phyloP scores from a whole-genome alignment of 53 echinoderm and acorn worm species.

The Zoroaster sp. region DNA sequence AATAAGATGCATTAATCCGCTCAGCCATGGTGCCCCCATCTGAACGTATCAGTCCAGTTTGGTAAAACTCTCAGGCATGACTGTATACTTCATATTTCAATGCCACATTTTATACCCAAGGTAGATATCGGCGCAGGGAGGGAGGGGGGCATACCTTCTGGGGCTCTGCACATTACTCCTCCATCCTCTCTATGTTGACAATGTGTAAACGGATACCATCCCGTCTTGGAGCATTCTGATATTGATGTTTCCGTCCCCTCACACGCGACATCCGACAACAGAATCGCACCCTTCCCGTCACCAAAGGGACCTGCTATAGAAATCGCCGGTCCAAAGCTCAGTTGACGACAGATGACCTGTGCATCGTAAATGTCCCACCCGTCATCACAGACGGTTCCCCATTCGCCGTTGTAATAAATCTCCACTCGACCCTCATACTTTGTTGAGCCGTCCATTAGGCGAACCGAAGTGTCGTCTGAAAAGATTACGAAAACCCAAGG shows the following conservation, averaged over 20 bases:
- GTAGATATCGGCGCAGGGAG: not conserved
- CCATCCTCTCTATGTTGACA: constrained; percentile 25
- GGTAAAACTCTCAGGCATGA: too few species aligned
- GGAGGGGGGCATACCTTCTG: not conserved
- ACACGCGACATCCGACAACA: constrained; percentile 5
- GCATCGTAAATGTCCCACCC: constrained; percentile 20
- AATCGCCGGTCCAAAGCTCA: constrained; percentile 22
- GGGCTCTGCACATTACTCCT: not conserved
- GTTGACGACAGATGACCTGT: constrained; percentile 30
- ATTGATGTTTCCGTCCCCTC: constrained; percentile 13
- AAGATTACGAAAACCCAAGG: not conserved
- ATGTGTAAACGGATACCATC: constrained; percentile 11
- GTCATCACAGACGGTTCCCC: constrained; percentile 39
- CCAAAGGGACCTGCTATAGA: not conserved
- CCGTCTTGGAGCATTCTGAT: not conserved
- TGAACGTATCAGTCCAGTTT: too few species aligned
- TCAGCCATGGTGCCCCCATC: too few species aligned
- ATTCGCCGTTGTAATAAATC: constrained; percentile 34
- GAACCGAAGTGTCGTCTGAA: not conserved
- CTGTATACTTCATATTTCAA: too few species aligned
- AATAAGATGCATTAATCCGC: too few species aligned
- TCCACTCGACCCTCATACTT: constrained; percentile 31
- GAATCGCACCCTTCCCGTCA: constrained; percentile 13
- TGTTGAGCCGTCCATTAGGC: not conserved
- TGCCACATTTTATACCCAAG: too few species aligned